Evolutionary conservation across 2,888 invertebrate genomes (phyloP), one percentile per base, ranked within the genome.

Genomic region (Acanthoscelides obtectus): DNA sequence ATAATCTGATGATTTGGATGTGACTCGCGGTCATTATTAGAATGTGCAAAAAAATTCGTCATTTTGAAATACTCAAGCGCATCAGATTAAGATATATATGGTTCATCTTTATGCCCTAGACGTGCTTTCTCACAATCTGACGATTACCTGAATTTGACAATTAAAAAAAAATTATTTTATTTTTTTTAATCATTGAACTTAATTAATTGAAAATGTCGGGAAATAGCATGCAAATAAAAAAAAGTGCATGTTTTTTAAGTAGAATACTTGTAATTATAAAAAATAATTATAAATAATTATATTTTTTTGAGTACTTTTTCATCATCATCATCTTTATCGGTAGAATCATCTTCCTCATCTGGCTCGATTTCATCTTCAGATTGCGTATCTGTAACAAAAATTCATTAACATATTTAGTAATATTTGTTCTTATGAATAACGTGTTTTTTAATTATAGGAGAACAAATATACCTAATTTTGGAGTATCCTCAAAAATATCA

Each of bases 401-500:
- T 45, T 69, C 45, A 63, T 69, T 69, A 69, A 45, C 45, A 20
- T 69, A 69, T 21, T 20, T 69, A 17, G 45, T 22, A 70, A 70
- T 70, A 8, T n/a, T 70, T 68, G n/a, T 68, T 22, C 22, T 25
- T 68, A 27, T 68, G n/a, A 27, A 22, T n/a, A 20, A 2, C 22
- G 2, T 3, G n/a, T 68, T 22, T 25, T 6, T 5, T 68, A 27
- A 25, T 5, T 68, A 27, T 22, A 20, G 5, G 22, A 68, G 4
- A 68, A n/a, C 6, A 68, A 68, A 68, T 25, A 25, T 68, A 68
- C 68, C 68, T 74, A 17, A 74, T 70, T 22, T 68, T 68, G 2
- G 64, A 66, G 68, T 68, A 70, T 69, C 74, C 70, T 22, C 76
- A 70, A 78, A 70, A 77, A 77, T 77, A 72, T 77, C 76, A 73